Percentiles rank a stretch among this genome's conserved stretches.
phyloP scores from a whole-genome alignment of 2,888 invertebrate species.

The Stenolophus ochropezus region DNA sequence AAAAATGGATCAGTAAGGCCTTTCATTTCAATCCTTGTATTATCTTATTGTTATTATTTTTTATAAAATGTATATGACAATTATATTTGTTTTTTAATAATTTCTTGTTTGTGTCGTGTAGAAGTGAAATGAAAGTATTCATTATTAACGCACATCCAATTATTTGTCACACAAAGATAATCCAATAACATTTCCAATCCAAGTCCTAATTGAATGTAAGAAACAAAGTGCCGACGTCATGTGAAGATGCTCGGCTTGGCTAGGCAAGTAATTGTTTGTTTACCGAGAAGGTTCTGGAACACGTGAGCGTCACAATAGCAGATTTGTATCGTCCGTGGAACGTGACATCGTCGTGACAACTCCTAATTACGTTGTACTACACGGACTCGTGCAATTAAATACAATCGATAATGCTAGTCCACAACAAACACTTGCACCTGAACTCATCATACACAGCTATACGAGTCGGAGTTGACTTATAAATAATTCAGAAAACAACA shows the following conservation, averaged over 20 bases:
- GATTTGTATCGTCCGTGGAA: background rate
- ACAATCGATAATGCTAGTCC: background rate
- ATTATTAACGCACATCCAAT: too few species aligned
- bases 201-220: background rate
- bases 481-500: too few species aligned
- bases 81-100: too few species aligned
- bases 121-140: too few species aligned
- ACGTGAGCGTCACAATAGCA: background rate
- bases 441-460: background rate
- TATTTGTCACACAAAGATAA: background rate
- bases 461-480: too few species aligned
- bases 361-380: constrained; percentile 1
- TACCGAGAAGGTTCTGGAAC: background rate
- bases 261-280: background rate
- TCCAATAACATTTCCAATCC: background rate
- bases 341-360: constrained; percentile 3
- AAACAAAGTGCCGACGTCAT: background rate
- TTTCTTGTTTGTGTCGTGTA: too few species aligned
- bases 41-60: too few species aligned
- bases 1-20: too few species aligned
- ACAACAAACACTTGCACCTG: background rate
- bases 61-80: too few species aligned
- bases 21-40: too few species aligned
- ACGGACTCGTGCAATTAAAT: background rate
- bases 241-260: background rate